phyloP scores from a whole-genome alignment of 2,888 invertebrate genomes.

The Amiota mariae region DNA sequence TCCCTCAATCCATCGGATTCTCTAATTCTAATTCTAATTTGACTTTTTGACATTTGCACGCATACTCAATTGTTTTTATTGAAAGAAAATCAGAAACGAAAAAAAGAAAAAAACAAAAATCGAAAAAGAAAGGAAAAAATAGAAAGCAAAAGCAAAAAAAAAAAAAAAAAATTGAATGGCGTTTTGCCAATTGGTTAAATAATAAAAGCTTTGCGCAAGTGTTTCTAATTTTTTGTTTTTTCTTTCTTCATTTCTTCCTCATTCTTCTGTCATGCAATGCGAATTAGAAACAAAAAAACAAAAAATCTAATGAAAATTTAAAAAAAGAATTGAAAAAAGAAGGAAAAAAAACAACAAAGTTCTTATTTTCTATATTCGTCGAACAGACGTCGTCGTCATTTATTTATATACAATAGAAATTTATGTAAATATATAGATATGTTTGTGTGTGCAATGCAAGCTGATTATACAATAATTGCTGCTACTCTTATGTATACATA shows the following conservation, averaged over 20 bases:
- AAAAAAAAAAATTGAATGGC: background rate
- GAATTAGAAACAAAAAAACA: conserved; percentile 6
- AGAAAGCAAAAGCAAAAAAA: too few species aligned
- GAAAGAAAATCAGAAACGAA: background rate
- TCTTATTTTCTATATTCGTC: too few species aligned
- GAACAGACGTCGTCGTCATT: too few species aligned
- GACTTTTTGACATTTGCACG: conserved; percentile 5
- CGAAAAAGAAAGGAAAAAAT: background rate
- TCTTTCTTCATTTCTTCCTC: background rate
- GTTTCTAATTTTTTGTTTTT: conserved; percentile 3
- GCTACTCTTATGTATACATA: too few species aligned
- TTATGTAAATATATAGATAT: background rate
- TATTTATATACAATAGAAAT: too few species aligned
- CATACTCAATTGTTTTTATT: background rate
- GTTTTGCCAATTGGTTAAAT: conserved; percentile 22
- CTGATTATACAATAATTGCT: conserved; percentile 19
- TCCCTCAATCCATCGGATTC: too few species aligned
- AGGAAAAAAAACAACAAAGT: background rate
- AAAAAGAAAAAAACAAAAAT: conserved; percentile 5
- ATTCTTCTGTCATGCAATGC: conserved; percentile 10
- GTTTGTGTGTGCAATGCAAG: background rate
- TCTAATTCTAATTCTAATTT: background rate
- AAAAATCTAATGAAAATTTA: background rate
- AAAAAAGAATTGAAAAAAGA: background rate
- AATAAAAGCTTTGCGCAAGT: conserved; percentile 1